Base-by-base conservation (phyloP, 2,797 vertebrate genomes). In the Nyctalus aviator region DNA sequence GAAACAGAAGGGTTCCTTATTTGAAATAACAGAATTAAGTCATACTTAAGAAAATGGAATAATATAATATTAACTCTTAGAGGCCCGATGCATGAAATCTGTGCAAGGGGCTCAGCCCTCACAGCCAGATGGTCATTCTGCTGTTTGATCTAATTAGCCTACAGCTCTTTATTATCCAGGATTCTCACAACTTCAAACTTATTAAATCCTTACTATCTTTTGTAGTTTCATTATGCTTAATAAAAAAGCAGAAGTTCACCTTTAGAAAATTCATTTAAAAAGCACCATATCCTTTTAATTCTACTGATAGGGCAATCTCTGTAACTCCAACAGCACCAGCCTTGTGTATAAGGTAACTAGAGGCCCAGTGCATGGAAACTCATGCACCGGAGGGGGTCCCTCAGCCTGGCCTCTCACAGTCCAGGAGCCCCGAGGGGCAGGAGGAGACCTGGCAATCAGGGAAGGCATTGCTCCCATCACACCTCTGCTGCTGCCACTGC, bases 131-230 rank as follows among this genome's bases (percentile, higher is more conserved):
- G 53, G 20, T 55, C 53, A 7, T 9, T 55, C 18, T 55, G 53
- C 53, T 57, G 23, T 25, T 59, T 5, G 57, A 59, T 27, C 25
- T 59, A 59, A 59, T 59, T 59, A 59, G 57, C 25, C 25, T 59
- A 59, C 27, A 59, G 25, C 57, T 59, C 57, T 59, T 59, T 27
- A 59, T 59, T 59, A 59, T 27, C 27, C 27, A 59, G 25, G 57
- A 68, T 21, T 91, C 75, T 84, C 81, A 87, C 14, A 90, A 59
- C 48, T 86, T 87, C n/a, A 82, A 89, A 73, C 41, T 85, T 69
- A 69, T 90, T 78, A 46, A 55, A 30, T 35, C 66, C 37, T 82
- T 18, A 35, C 25, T 59, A 84, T 72, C 35, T 86, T 86, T 77
- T 72, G 0, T 59, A 68, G 62, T 64, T 95, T 55, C 27, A 69